phyloP scores from a whole-genome alignment of 2,888 invertebrate genomes.

The Drosophila infuscata region DNA sequence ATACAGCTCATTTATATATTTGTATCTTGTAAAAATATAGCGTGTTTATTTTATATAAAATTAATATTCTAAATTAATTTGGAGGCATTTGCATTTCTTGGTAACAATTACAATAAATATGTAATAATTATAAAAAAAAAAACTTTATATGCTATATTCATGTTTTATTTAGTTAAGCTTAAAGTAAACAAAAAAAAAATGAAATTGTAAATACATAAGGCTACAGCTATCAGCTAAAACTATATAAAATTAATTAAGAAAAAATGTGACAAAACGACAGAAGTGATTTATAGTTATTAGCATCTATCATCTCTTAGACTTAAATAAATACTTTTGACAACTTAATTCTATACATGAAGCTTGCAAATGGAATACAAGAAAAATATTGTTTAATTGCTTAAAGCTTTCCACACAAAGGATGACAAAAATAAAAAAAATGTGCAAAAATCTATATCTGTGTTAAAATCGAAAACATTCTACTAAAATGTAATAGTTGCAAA shows the following conservation, averaged over 20 bases:
- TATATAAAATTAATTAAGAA: constrained; percentile 19
- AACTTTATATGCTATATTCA: constrained; percentile 11
- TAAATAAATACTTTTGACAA: constrained; percentile 54
- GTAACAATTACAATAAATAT: constrained; percentile 37
- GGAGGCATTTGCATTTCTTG: constrained; percentile 53
- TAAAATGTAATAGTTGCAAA: constrained; percentile 1
- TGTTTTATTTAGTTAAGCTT: constrained; percentile 13
- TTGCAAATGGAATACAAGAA: background rate
- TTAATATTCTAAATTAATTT: constrained; percentile 45
- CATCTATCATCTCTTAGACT: constrained; percentile 45
- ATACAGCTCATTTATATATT: constrained; percentile 1
- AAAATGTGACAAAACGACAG: constrained; percentile 5
- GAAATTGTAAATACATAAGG: constrained; percentile 5
- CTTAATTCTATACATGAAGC: constrained; percentile 6
- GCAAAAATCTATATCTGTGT: constrained; percentile 6
- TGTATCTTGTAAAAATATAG: constrained; percentile 63
- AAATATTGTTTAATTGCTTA: constrained; percentile 19
- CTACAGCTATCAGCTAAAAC: constrained; percentile 13
- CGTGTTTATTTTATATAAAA: constrained; percentile 57
- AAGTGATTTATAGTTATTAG: constrained; percentile 46
- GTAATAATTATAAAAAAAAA: constrained; percentile 11
- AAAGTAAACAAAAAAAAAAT: constrained; percentile 24
- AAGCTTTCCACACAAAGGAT: constrained; percentile 36
- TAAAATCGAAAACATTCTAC: constrained; percentile 19
- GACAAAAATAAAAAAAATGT: constrained; percentile 18